These are phyloP conservation scores for Pangasius krempfi DNA, from an alignment of 2,797 vertebrate species.

Conservation along the genomic window DNA sequence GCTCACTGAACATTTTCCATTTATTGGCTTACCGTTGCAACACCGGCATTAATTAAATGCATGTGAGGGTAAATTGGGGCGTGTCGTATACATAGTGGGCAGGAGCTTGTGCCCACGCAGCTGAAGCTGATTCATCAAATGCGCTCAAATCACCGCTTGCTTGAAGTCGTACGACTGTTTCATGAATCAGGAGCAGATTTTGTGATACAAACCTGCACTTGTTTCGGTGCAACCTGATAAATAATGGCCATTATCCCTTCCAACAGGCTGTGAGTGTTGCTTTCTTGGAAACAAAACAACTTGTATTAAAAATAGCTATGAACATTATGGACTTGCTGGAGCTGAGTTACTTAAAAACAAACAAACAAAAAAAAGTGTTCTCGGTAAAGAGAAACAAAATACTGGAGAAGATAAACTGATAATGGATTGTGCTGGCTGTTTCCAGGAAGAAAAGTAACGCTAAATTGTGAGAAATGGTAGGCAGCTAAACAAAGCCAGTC, in stretches of 20 bases:
- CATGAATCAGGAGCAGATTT: constrained; percentile 7
- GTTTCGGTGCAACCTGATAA: background rate
- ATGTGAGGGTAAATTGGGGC: background rate
- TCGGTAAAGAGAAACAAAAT: background rate
- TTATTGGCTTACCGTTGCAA: background rate
- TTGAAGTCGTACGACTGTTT: background rate
- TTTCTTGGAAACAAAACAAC: constrained; percentile 12
- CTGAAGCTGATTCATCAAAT: background rate
- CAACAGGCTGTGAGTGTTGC: background rate
- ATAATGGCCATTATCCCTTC: too few relatives aligned
- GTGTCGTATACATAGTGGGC: too few relatives aligned
- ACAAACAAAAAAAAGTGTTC: background rate
- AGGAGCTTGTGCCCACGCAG: too few relatives aligned
- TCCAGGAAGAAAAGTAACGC: background rate
- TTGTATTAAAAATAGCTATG: background rate
- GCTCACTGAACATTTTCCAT: background rate
- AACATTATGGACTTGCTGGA: background rate
- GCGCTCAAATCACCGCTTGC: background rate
- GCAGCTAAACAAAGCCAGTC: constrained; percentile 14
- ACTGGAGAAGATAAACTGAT: background rate
- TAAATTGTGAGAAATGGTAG: constrained; percentile 6
- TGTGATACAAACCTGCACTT: background rate
- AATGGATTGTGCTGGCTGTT: constrained; percentile 8
- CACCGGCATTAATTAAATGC: background rate
- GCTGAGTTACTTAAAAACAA: background rate